A percentile compares a stretch with the other conserved stretches of the same genome.
These are phyloP conservation scores for Cotesia congregata DNA, from an alignment of 2,888 invertebrate genomes.

Conservation along the genomic window DNA sequence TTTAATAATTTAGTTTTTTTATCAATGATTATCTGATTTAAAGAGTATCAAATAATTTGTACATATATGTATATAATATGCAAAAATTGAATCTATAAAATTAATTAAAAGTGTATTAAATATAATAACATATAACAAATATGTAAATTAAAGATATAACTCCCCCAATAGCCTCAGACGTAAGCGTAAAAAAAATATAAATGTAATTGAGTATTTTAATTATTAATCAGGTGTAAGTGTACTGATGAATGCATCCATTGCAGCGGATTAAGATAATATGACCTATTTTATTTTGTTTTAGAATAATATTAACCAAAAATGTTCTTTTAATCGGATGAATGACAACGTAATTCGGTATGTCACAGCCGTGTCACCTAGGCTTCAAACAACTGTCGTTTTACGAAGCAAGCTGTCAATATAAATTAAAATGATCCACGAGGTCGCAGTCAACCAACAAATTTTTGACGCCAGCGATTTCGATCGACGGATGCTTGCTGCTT, in stretches of 20 bases:
- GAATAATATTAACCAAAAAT: slow-evolving; percentile 1
- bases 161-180: neutral
- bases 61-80: slow-evolving; percentile 23
- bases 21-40: neutral
- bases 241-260: neutral
- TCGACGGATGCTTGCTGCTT: neutral
- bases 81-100: slow-evolving; percentile 30
- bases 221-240: neutral
- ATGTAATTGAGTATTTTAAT: neutral
- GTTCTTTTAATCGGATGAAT: slow-evolving; percentile 23
- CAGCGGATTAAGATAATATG: neutral
- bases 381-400: slow-evolving; percentile 35
- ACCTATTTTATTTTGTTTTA: slow-evolving; percentile 17
- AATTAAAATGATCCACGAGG: slow-evolving; percentile 38
- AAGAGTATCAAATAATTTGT: neutral
- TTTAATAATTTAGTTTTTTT: neutral
- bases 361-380: slow-evolving; percentile 30
- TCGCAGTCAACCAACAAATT: slow-evolving; percentile 22
- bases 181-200: neutral
- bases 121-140: neutral
- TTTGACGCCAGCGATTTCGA: neutral
- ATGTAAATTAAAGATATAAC: slow-evolving; percentile 11
- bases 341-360: slow-evolving; percentile 33
- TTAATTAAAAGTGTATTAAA: neutral
- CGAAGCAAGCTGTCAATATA: slow-evolving; percentile 40